Evolutionary conservation across 2,797 vertebrate genomes (phyloP), one percentile per base, ranked within the genome.

Genomic region (Adrianichthys oophorus): DNA sequence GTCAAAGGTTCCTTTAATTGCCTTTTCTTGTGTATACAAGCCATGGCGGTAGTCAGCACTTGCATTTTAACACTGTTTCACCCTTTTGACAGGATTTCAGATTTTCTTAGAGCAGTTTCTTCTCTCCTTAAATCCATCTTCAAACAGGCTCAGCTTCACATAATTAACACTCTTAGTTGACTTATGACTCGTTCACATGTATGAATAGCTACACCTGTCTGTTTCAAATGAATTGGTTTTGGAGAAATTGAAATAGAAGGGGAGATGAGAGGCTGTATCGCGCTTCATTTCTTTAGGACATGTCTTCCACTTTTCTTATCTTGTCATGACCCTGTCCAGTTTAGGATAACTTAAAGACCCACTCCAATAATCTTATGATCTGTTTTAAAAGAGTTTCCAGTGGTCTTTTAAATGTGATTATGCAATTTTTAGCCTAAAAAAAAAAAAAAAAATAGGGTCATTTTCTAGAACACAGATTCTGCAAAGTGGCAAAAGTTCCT

Each of bases 251-350:
- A 60, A 57, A 29, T 52, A 63, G 69, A 50, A 67, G 64, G 55
- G 73, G 58, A 48, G 60, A 74, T 81, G 78, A 77, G 63, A 44
- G 63, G 63, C 60, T 78, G 56, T 87, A 82, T 86, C 81, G 79
- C 79, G 85, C 67, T 54, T 74, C 67, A 72, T 85, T 85, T 85
- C 56, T 63, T 85, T 85, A 89, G 83, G 76, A 37, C 8, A 37
- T 19, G 0, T 18, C 48, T 67, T 59, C 37, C 58, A 72, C 48
- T 72, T 59, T 41, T 19, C 32, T 41, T 52, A 7, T 41, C 49
- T 49, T 23, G 23, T 67, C 65, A 10, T 59, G 62, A 59, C 54
- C 60, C 48, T 45, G 16, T 52, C 61, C 1, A 29, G 26, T 29
- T 29, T 29, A 29, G 7, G 26, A 29, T 29, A 5, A 29, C 5